Percentiles rank a stretch among this genome's conserved stretches.
phyloP scores from a whole-genome alignment of 2,888 invertebrate species.

The Callyntrura sp. region DNA sequence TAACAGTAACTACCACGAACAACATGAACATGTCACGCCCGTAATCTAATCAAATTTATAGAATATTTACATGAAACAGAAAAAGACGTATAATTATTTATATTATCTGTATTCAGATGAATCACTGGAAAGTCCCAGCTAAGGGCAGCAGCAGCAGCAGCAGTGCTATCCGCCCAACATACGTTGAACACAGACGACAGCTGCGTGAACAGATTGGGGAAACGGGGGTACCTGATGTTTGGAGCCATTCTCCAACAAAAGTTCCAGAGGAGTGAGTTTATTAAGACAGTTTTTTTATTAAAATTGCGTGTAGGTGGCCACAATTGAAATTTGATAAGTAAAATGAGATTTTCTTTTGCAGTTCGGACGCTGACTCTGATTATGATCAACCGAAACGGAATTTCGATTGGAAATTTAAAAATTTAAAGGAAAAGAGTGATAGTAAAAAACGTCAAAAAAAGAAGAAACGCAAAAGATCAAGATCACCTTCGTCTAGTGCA shows the following conservation, averaged over 20 bases:
- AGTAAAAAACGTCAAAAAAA: conserved; percentile 72
- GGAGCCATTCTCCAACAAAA: conserved; percentile 79
- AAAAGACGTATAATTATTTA: too few relatives aligned
- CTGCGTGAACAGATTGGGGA: conserved; percentile 82
- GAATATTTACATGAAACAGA: too few relatives aligned
- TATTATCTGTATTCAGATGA: too few relatives aligned
- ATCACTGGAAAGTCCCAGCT: conserved; percentile 62
- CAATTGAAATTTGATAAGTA: neutral
- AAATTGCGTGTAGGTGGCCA: too few relatives aligned
- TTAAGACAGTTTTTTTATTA: neutral
- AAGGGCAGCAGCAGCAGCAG: conserved; percentile 40
- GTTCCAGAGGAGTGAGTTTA: conserved; percentile 81
- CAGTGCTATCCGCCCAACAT: conserved; percentile 41
- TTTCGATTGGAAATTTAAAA: conserved; percentile 67
- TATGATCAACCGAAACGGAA: conserved; percentile 62
- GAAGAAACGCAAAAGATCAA: conserved; percentile 70
- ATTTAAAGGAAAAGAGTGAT: conserved; percentile 42
- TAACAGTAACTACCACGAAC: too few relatives aligned
- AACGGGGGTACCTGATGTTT: conserved; percentile 82
- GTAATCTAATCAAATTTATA: too few relatives aligned
- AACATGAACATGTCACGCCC: too few relatives aligned
- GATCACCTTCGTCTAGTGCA: conserved; percentile 44
- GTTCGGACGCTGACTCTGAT: conserved; percentile 81
- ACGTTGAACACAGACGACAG: conserved; percentile 76
- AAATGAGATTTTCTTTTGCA: conserved; percentile 32